Base-by-base conservation (phyloP, 2,797 vertebrate species). In the Triplophysa bombifrons region DNA sequence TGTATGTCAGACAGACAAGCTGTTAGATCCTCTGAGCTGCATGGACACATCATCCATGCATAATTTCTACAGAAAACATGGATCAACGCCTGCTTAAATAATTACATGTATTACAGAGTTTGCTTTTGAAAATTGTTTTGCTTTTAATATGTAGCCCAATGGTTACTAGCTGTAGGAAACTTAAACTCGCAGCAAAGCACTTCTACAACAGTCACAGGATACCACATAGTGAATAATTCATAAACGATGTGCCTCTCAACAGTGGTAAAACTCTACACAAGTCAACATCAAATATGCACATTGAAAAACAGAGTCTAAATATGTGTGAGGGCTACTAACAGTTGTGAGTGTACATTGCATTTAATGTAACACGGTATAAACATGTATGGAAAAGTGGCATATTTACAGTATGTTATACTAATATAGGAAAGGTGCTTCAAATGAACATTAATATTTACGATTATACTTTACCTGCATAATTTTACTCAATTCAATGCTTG, bases 161-260 rank as follows among this genome's bases (percentile, higher is more conserved):
- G 79, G 72, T 80, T 72, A 67, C 76, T 61, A 41, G 66, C 71
- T 53, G 81, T 38, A 65, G 66, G 84, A 83, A 81, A 84, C 74
- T 56, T 74, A 79, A 76, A 81, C 83, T 75, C 80, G 58, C 69
- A 74, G 84, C 71, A 82, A 74, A 51, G 69, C 73, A 77, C 83
- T 76, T 83, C 80, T 78, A 74, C 84, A 84, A 72, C 85, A 78
- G 85, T 76, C 67, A 85, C 78, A 78, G 83, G 85, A 88, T 27
- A 84, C 81, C 74, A 78, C 65, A 82, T 38, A 61, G 72, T 87
- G 53, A 79, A 88, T 88, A 85, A 88, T 87, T 81, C 70, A 88
- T 85, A 53, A 84, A 61, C 51, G 20, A 12, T 46, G 56, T 75
- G 83, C 75, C 76, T 80, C 73, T 80, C 80, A 70, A 72, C 16